Conservation (phyloP, 2,113 vertebrate genomes). For the Chiloscyllium plagiosum region DNA sequence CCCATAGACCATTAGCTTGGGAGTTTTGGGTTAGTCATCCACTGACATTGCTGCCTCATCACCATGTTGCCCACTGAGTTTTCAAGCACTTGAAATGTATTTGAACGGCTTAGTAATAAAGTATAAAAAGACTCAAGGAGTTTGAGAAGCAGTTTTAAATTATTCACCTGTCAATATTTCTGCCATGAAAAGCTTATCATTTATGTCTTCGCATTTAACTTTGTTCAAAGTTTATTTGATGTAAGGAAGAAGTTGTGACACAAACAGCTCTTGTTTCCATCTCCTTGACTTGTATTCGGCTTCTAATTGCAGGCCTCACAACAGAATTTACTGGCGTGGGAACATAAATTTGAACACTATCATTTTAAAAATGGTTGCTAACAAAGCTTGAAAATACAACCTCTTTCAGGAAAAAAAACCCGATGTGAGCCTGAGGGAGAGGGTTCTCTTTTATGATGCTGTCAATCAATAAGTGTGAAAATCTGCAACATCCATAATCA, state of each 20-base stretch:
- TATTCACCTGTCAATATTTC: not conserved
- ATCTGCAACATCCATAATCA: slow-evolving; percentile 30
- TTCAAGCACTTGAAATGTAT: not conserved
- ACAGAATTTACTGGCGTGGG: slow-evolving; percentile 29
- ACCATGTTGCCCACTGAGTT: not conserved
- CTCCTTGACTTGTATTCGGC: not conserved
- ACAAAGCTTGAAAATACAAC: slow-evolving; percentile 8
- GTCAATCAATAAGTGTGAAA: slow-evolving; percentile 17
- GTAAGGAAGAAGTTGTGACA: not conserved
- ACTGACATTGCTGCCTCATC: no score
- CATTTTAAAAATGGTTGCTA: slow-evolving; percentile 21
- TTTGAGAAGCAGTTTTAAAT: not conserved
- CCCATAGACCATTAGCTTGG: no score
- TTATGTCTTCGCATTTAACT: not conserved
- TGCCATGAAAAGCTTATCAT: not conserved
- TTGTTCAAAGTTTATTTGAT: not conserved
- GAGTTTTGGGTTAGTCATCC: no score
- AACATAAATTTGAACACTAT: slow-evolving; percentile 8
- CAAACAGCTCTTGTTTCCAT: slow-evolving; percentile 24
- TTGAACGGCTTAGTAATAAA: not conserved
- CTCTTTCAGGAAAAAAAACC: not conserved
- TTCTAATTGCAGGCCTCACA: slow-evolving; percentile 24
- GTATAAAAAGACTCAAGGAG: not conserved
- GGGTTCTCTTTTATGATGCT: not conserved
- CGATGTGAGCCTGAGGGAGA: not conserved